These are phyloP conservation scores for Aphrocallistes beatrix DNA, from an alignment of 37 sponge, comb jelly and placozoan species.

Conservation along the genomic window DNA sequence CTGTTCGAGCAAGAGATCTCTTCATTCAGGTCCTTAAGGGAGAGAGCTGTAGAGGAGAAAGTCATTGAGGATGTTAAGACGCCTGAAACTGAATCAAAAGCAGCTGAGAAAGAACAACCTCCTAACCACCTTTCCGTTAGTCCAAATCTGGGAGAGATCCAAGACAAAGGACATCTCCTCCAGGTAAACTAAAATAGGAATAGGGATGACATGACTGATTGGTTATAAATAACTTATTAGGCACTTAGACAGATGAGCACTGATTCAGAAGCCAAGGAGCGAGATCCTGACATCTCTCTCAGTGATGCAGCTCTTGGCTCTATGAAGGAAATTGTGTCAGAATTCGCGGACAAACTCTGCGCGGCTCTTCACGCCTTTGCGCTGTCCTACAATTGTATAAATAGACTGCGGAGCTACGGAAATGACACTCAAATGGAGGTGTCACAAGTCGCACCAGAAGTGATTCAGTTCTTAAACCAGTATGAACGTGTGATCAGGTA, in stretches of 20 bases:
- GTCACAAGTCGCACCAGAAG: slow-evolving; percentile 12
- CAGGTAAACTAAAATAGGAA: too few species aligned
- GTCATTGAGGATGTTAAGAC: background rate
- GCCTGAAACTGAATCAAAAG: background rate
- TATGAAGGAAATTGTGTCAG: slow-evolving; percentile 32
- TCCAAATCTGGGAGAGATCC: background rate
- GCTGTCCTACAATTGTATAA: slow-evolving; percentile 41
- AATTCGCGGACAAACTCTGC: slow-evolving; percentile 69
- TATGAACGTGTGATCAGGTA: background rate
- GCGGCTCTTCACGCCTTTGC: slow-evolving; percentile 70
- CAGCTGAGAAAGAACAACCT: background rate
- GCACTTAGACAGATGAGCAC: background rate
- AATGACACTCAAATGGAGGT: background rate
- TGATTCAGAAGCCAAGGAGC: background rate
- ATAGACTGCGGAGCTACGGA: background rate
- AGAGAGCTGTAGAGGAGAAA: too few species aligned
- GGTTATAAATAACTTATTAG: background rate
- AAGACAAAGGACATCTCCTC: background rate
- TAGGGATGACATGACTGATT: too few species aligned
- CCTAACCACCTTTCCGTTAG: background rate
- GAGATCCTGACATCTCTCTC: background rate
- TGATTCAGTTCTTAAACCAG: slow-evolving; percentile 3
- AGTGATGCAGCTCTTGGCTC: background rate
- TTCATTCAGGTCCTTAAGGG: background rate
- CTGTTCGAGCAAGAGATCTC: slow-evolving; percentile 47